phyloP scores from a whole-genome alignment of 2,888 invertebrate genomes.

The Xylota sylvarum region DNA sequence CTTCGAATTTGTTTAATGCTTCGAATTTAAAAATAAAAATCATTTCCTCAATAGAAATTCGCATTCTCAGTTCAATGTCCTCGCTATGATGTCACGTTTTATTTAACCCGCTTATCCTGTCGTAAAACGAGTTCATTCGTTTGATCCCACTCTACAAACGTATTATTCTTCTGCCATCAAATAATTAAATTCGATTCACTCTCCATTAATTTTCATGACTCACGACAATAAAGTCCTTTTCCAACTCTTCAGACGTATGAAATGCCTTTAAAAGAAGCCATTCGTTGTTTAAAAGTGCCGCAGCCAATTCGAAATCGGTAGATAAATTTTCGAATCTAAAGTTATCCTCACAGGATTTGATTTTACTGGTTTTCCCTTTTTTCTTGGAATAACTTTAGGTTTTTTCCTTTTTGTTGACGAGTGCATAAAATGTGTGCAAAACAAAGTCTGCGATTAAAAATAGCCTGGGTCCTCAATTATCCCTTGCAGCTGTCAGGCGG shows the following conservation, averaged over 20 bases:
- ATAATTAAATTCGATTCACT: constrained; percentile 1
- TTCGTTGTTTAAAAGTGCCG: neutral
- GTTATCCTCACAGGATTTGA: neutral
- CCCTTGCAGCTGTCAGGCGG: neutral
- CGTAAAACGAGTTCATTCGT: neutral
- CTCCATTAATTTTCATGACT: constrained; percentile 3
- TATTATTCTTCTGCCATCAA: neutral
- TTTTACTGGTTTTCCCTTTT: neutral
- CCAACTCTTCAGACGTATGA: neutral
- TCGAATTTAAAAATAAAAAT: no score
- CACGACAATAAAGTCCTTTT: neutral
- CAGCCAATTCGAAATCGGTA: neutral
- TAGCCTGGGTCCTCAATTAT: neutral
- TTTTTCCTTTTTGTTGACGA: neutral
- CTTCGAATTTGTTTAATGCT: no score
- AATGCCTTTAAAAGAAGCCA: neutral
- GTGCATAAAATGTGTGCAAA: neutral
- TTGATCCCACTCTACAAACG: neutral
- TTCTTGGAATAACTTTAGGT: no score
- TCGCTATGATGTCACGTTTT: neutral
- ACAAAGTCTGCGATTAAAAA: neutral
- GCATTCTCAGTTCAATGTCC: neutral
- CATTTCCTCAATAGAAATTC: no score
- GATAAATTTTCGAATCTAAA: neutral
- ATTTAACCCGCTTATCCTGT: neutral